Conservation (phyloP, 2,797 vertebrate species). For the Malurus splendens region DNA sequence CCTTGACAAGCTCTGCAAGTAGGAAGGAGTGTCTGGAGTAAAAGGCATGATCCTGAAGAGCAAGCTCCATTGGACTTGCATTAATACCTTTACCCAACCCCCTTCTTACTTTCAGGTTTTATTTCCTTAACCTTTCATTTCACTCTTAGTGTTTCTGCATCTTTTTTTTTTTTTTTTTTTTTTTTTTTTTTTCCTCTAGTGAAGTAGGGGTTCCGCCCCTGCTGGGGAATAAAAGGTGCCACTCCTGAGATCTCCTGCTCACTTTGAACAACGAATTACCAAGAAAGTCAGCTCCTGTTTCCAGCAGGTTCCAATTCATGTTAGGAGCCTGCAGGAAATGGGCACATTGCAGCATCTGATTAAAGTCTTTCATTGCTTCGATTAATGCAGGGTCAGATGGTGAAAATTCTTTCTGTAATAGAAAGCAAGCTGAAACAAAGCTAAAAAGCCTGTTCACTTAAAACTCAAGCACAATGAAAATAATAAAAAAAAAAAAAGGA, state of each 20-base stretch:
- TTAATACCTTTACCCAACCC: not conserved
- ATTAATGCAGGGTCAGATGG: conserved; percentile 34
- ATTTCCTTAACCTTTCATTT: conserved; percentile 32
- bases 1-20: not conserved
- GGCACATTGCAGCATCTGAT: conserved; percentile 40
- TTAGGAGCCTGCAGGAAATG: conserved; percentile 41
- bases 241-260: conserved; percentile 8
- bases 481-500: not conserved
- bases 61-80: not conserved
- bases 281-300: conserved; percentile 29
- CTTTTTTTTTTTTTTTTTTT: not conserved
- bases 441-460: not conserved
- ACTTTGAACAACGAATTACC: not conserved
- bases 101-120: not conserved
- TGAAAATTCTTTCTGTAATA: conserved; percentile 27
- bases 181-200: not conserved
- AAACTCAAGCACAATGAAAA: not conserved
- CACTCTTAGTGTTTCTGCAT: not conserved
- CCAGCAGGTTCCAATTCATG: conserved; percentile 27
- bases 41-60: not conserved
- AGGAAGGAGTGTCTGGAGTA: not conserved
- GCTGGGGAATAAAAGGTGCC: not conserved
- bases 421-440: conserved; percentile 17
- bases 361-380: conserved; percentile 37
- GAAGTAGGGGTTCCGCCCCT: not conserved